Conservation (phyloP, 2,888 invertebrate species). For the Dinocampus coccinellae region DNA sequence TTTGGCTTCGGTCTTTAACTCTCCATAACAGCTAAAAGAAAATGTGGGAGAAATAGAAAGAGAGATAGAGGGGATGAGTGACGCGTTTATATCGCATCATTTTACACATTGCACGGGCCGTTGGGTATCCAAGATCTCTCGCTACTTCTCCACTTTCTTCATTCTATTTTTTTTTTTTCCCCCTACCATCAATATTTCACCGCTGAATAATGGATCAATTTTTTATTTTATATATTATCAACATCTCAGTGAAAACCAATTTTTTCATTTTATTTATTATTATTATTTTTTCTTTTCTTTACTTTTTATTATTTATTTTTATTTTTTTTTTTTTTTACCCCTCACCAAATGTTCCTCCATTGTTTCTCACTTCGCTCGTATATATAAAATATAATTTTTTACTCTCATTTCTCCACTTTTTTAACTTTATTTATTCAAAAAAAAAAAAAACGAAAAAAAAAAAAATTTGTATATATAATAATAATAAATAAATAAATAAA, state of each 20-base stretch:
- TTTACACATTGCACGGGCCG: constrained; percentile 14
- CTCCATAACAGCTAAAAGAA: neutral
- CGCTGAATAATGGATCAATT: constrained; percentile 5
- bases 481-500: too few relatives aligned
- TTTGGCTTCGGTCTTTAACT: constrained; percentile 19
- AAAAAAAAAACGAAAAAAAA: too few relatives aligned
- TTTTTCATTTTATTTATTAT: neutral
- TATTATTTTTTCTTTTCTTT: neutral
- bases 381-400: too few relatives aligned
- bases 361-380: too few relatives aligned
- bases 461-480: too few relatives aligned
- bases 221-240: neutral
- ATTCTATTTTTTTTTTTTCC: neutral
- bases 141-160: constrained; percentile 7
- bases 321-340: too few relatives aligned
- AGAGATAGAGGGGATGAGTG: neutral
- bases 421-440: too few relatives aligned
- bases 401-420: too few relatives aligned
- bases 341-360: too few relatives aligned
- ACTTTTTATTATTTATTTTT: neutral
- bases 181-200: neutral
- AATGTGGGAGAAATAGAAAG: neutral
- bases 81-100: constrained; percentile 5
- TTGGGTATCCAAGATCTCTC: constrained; percentile 9
- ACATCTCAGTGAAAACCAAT: neutral